A percentile compares a stretch with the other conserved stretches of the same genome.
These are phyloP conservation scores for Sicus ferrugineus DNA, from an alignment of 2,888 invertebrate genomes.

Conservation along the genomic window DNA sequence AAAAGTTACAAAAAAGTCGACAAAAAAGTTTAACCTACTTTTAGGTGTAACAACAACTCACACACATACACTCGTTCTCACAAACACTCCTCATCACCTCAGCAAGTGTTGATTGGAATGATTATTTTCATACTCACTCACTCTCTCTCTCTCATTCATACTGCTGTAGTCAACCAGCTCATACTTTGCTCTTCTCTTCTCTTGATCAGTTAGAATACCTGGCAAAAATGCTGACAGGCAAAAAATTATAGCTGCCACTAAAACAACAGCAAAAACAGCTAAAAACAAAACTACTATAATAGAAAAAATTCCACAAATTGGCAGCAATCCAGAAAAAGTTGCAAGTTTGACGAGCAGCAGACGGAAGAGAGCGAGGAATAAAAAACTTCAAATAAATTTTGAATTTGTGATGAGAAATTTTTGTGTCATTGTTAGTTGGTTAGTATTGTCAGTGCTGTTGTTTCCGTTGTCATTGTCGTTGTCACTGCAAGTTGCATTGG, in stretches of 20 bases:
- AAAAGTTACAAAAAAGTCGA: not conserved
- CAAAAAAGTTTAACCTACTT: constrained; percentile 1
- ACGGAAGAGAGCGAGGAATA: not conserved
- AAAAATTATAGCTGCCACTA: not conserved
- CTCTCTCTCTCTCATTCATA: not conserved
- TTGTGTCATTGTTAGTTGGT: not conserved
- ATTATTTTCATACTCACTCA: not conserved
- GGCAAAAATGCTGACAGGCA: too few species aligned
- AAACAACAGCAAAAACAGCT: not conserved
- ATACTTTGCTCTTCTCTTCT: too few species aligned
- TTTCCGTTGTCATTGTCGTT: not conserved
- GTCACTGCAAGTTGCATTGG: too few species aligned
- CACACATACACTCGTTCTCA: not conserved
- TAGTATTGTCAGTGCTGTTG: not conserved
- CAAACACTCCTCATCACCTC: not conserved
- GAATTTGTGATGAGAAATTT: not conserved
- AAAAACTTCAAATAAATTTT: not conserved
- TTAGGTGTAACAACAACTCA: constrained; percentile 3
- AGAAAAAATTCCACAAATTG: not conserved
- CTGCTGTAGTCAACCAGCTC: not conserved
- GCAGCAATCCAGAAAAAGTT: constrained; percentile 2
- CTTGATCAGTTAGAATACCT: not conserved
- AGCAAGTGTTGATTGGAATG: not conserved
- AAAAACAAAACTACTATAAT: not conserved
- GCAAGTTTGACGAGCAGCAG: not conserved